phyloP scores from a whole-genome alignment of 2,888 invertebrate species.

The Cartodere bifasciata region DNA sequence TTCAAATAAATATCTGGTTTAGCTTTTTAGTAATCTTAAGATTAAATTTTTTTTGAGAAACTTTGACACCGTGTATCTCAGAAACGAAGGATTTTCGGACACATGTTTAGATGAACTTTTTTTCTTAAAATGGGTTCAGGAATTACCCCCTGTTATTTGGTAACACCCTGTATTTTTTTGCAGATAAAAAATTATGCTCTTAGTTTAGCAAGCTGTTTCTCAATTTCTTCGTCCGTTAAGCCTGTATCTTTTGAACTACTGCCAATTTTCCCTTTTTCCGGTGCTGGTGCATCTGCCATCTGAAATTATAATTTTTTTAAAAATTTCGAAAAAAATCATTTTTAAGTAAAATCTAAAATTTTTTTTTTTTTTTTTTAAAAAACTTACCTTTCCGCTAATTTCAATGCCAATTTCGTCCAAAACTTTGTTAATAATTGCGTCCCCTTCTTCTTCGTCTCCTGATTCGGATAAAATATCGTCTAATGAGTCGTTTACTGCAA shows the following conservation, averaged over 20 bases:
- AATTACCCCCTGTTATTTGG: no score
- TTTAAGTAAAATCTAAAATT: conserved; percentile 4
- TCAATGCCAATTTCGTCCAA: conserved; percentile 97
- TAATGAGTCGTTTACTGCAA: conserved; percentile 74
- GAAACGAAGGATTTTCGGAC: no score
- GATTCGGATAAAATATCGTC: conserved; percentile 83
- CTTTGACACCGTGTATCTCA: no score
- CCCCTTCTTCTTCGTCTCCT: conserved; percentile 81
- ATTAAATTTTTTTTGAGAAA: no score
- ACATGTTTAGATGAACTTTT: no score
- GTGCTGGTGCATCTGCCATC: conserved; percentile 53
- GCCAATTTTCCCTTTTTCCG: conserved; percentile 47
- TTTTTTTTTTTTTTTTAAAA: conserved; percentile 2
- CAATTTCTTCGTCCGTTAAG: conserved; percentile 55
- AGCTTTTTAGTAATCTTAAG: no score
- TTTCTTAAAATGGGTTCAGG: no score
- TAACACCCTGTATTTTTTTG: no score
- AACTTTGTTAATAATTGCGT: conserved; percentile 77
- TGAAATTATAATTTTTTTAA: conserved; percentile 23
- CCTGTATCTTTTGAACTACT: conserved; percentile 34
- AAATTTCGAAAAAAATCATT: conserved; percentile 6
- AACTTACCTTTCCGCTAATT: conserved; percentile 68
- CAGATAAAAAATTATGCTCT: conserved; percentile 21
- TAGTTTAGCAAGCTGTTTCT: conserved; percentile 53
- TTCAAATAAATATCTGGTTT: no score